These are phyloP conservation scores for Forbesichthys papilliferus DNA, from an alignment of 2,113 vertebrate genomes.

Conservation along the genomic window DNA sequence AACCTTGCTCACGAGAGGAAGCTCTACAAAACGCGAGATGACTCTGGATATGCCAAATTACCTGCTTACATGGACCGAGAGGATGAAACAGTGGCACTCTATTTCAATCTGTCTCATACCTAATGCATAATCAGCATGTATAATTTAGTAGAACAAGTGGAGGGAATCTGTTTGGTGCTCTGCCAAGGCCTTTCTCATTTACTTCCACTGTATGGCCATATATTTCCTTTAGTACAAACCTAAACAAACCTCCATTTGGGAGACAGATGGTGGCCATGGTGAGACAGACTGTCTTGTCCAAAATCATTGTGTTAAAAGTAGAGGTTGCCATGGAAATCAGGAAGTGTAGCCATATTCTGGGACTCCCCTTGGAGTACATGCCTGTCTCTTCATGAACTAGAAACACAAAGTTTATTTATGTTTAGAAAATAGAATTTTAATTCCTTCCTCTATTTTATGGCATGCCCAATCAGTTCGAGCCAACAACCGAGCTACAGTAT, in stretches of 20 bases:
- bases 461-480: neutral
- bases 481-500: neutral
- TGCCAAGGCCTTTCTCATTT: conserved; percentile 37
- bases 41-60: conserved; percentile 59
- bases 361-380: conserved; percentile 8
- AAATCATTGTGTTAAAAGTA: conserved; percentile 51
- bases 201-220: conserved; percentile 52
- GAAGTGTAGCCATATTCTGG: conserved; percentile 42
- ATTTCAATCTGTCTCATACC: conserved; percentile 56
- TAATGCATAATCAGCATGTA: conserved; percentile 69
- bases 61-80: conserved; percentile 66
- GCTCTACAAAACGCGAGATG: conserved; percentile 30
- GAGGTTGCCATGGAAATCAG: conserved; percentile 71
- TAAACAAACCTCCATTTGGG: conserved; percentile 64
- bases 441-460: neutral
- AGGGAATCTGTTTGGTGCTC: conserved; percentile 62
- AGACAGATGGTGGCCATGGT: conserved; percentile 72
- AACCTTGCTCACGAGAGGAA: conserved; percentile 31
- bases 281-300: conserved; percentile 57
- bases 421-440: conserved; percentile 11
- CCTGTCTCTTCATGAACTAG: conserved; percentile 24
- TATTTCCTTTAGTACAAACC: conserved; percentile 19
- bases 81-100: conserved; percentile 62
- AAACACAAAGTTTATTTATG: conserved; percentile 27
- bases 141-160: conserved; percentile 72